phyloP scores from a whole-genome alignment of 2,888 invertebrate genomes.

The Dendrolimus houi region DNA sequence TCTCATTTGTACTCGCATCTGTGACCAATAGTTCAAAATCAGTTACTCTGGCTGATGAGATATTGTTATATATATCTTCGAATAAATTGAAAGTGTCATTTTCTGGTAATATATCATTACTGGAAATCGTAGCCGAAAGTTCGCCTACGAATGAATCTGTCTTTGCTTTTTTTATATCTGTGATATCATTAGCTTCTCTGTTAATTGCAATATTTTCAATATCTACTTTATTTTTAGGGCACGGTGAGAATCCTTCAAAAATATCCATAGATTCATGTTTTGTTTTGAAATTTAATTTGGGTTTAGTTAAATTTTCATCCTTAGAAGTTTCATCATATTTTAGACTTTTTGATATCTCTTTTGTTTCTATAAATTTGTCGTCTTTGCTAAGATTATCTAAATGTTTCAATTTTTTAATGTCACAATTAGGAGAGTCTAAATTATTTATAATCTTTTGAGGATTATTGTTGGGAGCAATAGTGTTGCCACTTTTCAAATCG shows the following conservation, averaged over 20 bases:
- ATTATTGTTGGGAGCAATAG: not conserved
- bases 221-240: not conserved
- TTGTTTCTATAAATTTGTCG: not conserved
- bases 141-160: not conserved
- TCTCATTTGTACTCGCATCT: not conserved
- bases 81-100: constrained; percentile 54
- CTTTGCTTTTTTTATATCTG: not conserved
- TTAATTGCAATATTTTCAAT: constrained; percentile 4
- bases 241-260: constrained; percentile 41
- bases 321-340: not conserved
- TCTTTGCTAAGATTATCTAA: not conserved
- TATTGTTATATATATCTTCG: constrained; percentile 54
- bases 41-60: constrained; percentile 45
- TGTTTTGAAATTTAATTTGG: constrained; percentile 13
- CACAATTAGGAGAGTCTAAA: not conserved
- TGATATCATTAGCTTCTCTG: constrained; percentile 6
- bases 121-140: not conserved
- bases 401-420: not conserved
- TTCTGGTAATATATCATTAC: constrained; percentile 9
- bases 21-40: constrained; percentile 46
- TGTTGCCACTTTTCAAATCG: not conserved
- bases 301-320: not conserved
- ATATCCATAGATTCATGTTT: constrained; percentile 47
- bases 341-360: not conserved
- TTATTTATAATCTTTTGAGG: not conserved